phyloP scores from a whole-genome alignment of 2,113 vertebrate species.

The Spermophilus dauricus region DNA sequence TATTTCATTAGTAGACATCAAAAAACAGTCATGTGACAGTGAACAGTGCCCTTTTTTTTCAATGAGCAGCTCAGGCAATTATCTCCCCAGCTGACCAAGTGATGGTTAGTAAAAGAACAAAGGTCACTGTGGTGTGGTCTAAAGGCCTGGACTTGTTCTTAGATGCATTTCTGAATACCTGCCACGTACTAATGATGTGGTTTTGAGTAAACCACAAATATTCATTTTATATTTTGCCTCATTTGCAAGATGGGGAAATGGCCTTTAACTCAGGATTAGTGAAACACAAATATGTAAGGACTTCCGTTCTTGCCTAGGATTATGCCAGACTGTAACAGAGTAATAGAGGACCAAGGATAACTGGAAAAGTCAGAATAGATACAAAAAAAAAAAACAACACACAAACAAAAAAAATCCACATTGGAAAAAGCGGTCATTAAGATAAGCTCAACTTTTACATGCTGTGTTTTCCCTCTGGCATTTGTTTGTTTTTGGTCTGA shows the following conservation, averaged over 20 bases:
- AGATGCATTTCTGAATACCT: not conserved
- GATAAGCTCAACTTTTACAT: not conserved
- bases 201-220: not conserved
- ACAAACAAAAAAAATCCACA: too few relatives aligned
- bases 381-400: not conserved
- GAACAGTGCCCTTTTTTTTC: not conserved
- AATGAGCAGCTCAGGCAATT: not conserved
- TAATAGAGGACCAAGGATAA: not conserved
- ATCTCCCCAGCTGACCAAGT: not conserved
- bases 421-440: not conserved
- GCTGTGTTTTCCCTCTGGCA: not conserved
- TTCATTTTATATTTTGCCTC: not conserved
- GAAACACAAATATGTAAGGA: not conserved
- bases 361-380: not conserved
- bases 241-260: not conserved
- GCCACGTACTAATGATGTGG: not conserved
- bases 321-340: not conserved
- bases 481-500: constrained; percentile 25
- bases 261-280: not conserved
- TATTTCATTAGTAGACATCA: not conserved
- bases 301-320: not conserved
- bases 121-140: not conserved
- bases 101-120: not conserved
- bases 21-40: not conserved
- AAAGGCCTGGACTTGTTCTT: not conserved